These are phyloP conservation scores for Ornithoptera priamus DNA, from an alignment of 2,888 invertebrate species.

Conservation along the genomic window DNA sequence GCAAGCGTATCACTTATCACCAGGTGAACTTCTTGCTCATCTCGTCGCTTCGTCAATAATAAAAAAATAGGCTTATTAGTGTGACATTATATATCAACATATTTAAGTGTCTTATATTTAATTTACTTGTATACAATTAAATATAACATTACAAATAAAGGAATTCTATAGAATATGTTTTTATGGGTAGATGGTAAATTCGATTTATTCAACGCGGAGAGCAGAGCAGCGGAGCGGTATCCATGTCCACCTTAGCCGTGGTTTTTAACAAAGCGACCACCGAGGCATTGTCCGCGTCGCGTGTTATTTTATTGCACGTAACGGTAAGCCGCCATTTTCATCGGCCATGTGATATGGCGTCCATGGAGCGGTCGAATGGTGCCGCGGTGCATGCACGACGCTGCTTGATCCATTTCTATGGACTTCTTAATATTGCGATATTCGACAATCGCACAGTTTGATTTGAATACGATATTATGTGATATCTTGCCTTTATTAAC, in stretches of 20 bases:
- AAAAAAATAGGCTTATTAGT: no score
- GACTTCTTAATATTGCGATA: constrained; percentile 1
- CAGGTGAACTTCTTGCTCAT: no score
- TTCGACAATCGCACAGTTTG: neutral
- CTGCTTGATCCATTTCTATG: neutral
- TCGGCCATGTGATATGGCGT: constrained; percentile 33
- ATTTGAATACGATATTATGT: neutral
- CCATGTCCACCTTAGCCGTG: constrained; percentile 25
- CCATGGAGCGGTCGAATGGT: constrained; percentile 8
- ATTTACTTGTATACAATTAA: neutral
- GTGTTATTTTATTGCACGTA: constrained; percentile 60
- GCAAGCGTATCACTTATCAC: no score
- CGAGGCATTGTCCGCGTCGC: constrained; percentile 59
- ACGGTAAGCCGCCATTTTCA: constrained; percentile 68
- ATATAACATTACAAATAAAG: neutral
- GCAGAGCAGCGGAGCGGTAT: constrained; percentile 40
- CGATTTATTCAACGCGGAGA: constrained; percentile 22
- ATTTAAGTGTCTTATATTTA: no score
- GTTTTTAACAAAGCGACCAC: constrained; percentile 41
- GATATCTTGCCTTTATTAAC: neutral
- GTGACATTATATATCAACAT: no score
- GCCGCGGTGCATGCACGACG: neutral
- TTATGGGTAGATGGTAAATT: neutral
- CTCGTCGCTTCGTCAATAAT: no score
- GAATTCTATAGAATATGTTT: neutral